Base-by-base conservation (phyloP, 1,140 invertebrate genomes). In the Papilio dardanus region DNA sequence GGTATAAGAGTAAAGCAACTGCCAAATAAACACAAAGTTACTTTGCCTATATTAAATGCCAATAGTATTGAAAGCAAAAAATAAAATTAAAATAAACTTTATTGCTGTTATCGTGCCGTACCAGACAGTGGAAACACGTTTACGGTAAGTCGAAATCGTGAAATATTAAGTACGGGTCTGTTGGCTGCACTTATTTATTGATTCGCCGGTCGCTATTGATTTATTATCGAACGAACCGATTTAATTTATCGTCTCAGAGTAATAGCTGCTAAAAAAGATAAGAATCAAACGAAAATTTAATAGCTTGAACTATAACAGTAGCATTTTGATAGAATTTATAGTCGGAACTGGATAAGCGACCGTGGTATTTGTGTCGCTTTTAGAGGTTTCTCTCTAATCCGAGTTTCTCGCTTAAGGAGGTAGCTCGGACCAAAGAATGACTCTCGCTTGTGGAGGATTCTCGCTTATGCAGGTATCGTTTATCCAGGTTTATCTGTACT, bases 171-270 rank as follows among this genome's bases (percentile, higher is more conserved):
- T 81, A 81, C 76, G 77, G 74, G 66, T 75, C 71, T 75, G 76
- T 78, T 77, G 76, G 71, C 76, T 79, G 67, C 66, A 62, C 76
- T 81, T 86, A 88, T 87, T 87, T 88, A 89, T 88, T 79, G 82
- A 81, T 78, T 75, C 68, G 66, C 65, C 77, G 81, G 79, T 79
- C 76, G 21, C 68, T 78, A 85, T 84, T 86, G 87, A 90, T 90
- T 87, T 87, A 90, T 87, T 74, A 74, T 68, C 54, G 79, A 74
- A 77, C 79, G 68, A 82, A 79, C 81, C 74, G 77, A 21, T 58
- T 71, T 71, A 78, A 84, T 82, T 83, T 80, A 84, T 83, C 62
- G 69, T 74, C 80, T 80, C 69, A 76, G 67, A 73, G 77, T 71
- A 76, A 69, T 77, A 73, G 42, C 30, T 73, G 71, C 35, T 30